Evolutionary conservation across 2,888 invertebrate genomes (phyloP), one percentile per base, ranked within the genome.

Genomic region (Metacarcinus magister): DNA sequence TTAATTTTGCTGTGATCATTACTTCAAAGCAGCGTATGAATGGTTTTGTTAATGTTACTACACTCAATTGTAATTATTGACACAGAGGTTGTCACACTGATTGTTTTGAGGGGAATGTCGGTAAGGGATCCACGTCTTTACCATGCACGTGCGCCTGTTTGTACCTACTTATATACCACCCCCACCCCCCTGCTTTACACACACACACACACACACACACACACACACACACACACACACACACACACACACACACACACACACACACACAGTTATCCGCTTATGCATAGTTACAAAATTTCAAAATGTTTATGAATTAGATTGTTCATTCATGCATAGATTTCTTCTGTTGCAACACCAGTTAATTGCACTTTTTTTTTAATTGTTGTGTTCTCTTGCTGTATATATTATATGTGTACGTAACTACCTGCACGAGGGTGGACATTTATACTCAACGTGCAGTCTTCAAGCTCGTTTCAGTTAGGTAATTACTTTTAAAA

Each of bases 201-300:
- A 60, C 60, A 60, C 60, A 60, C 60, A 60, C 60, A 60, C 60
- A 60, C 60, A 60, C 60, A 60, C 60, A 60, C 60, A 60, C 60
- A 60, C 60, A 60, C 60, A 60, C 60, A 60, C 60, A 60, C 60
- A 60, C 60, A 60, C 60, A 60, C 60, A 60, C 60, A 60, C 60
- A 60, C 60, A 60, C 60, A 60, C 60, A 60, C 67, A 16, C 23
- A 67, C 67, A 67, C 67, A 67, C 67, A 67, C 67, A 67, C 67
- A 67, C 67, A 67, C 67, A 67, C 67, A 67, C 19, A 4, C 2
- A 23, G 16, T 67, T 67, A 67, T 1, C 67, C 67, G 5, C 67
- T 67, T n/a, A n/a, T 67, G 23, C 19, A 67, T 23, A 67, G 67
- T n/a, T 8, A 67, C n/a, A 23, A 48, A 8, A 48, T 48, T n/a